Evolutionary conservation across 2,888 invertebrate species (phyloP).

Genomic region (Clusia tigrina): DNA sequence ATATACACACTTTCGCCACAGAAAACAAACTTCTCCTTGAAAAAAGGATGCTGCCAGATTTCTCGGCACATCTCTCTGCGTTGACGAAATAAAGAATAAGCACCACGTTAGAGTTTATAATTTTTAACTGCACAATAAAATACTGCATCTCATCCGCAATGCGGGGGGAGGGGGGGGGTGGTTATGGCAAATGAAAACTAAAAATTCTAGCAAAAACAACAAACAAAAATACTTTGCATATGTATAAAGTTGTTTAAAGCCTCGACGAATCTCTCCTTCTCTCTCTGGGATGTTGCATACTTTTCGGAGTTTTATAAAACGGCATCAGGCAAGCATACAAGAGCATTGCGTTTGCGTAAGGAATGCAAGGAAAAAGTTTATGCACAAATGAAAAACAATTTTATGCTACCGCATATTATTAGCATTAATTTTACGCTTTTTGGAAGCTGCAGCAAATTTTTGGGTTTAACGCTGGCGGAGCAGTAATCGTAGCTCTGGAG

Average conservation of each 20-base stretch:
- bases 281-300: neutral
- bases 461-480: neutral
- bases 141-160: too few relatives aligned
- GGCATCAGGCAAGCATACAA: too few relatives aligned
- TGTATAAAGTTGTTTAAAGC: constrained; percentile 2
- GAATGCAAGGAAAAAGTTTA: neutral
- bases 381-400: constrained; percentile 1
- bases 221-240: constrained; percentile 7
- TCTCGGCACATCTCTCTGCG: neutral
- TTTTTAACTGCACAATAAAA: neutral
- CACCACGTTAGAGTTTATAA: too few relatives aligned
- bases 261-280: neutral
- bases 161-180: too few relatives aligned
- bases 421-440: constrained; percentile 8
- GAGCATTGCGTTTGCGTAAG: too few relatives aligned
- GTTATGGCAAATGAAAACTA: neutral
- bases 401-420: constrained; percentile 7
- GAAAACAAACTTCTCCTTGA: too few relatives aligned
- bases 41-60: neutral
- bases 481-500: neutral
- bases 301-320: constrained; percentile 1
- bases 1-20: too few relatives aligned
- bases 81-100: neutral
- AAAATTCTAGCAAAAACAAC: neutral
- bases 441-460: neutral